Conservation (phyloP, 2,888 invertebrate genomes). For the Sesia bembeciformis region DNA sequence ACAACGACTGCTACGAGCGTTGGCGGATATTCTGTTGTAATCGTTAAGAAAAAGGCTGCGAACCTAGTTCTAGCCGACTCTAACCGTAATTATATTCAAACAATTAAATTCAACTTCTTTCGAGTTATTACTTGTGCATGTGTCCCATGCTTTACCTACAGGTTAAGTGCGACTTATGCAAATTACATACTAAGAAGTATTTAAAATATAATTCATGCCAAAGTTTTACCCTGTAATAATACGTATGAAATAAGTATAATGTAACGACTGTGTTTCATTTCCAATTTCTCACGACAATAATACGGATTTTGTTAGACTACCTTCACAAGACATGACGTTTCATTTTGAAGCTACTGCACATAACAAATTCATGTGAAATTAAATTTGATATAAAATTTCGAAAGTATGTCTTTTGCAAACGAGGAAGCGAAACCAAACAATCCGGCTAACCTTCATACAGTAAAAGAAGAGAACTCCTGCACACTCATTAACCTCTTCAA, state of each 20-base stretch:
- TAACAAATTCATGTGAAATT: too few species aligned
- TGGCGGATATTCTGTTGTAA: too few species aligned
- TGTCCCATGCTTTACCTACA: too few species aligned
- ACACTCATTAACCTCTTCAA: conserved; percentile 11
- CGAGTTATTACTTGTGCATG: too few species aligned
- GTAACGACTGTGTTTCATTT: neutral
- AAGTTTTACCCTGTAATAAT: conserved; percentile 23
- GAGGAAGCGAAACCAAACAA: neutral
- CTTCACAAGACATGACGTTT: neutral
- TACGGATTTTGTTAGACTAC: neutral
- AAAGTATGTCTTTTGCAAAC: neutral
- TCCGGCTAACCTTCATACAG: neutral
- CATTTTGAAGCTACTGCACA: too few species aligned
- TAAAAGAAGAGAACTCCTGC: neutral
- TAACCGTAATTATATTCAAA: too few species aligned
- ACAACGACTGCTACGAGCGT: too few species aligned
- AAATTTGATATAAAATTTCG: too few species aligned
- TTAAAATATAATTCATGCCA: conserved; percentile 4
- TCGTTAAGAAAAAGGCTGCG: too few species aligned
- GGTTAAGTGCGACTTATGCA: too few species aligned
- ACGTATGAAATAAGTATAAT: conserved; percentile 1
- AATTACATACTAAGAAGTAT: neutral
- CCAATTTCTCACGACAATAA: neutral
- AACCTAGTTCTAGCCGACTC: too few species aligned
- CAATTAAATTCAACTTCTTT: too few species aligned